Base-by-base conservation (phyloP, 2,113 vertebrate species). In the Periophthalmus modestus region DNA sequence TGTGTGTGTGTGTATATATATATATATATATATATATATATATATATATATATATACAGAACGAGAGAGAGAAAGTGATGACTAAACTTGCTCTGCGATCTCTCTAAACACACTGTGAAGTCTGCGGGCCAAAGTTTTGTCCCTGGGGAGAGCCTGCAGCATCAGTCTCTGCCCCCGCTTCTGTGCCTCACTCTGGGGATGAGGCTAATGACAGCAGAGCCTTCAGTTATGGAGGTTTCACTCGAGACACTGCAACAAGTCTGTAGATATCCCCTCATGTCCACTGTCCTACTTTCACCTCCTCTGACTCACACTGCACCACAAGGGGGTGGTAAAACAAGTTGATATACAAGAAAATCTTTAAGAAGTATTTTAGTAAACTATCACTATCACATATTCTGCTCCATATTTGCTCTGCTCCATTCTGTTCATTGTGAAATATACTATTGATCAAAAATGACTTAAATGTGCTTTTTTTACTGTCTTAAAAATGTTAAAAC, bases 211-310 rank as follows among this genome's bases (percentile, higher is more conserved):
- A 33, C 34, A 62, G 23, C 43, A 63, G 61, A 68, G 63, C 66
- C 59, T 62, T 65, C 23, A 39, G 14, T 58, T 48, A 73, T 79
- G 34, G 28, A 15, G 57, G 62, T 48, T 55, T 19, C 61, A 71
- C 15, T 39, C 28, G 46, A 46, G 57, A 47, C 33, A 54, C 52
- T 23, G 36, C 19, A 46, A 59, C 39, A 65, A 61, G 18, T 65
- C 21, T 18, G 23, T 5, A 46, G 39, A 23, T 50, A 72, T 48
- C 58, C 36, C 66, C 66, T 65, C 1, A 43, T 58, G 52, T 65
- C 50, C 50, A 73, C 15, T 81, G 69, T 69, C 66, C 79, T 66
- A 73, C 73, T 73, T 76, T 58, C 24, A 67, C 36, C n/a, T 68
- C 69, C 21, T 21, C 33, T 48, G 23, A 80, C 59, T 34, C 36